phyloP scores from a whole-genome alignment of 2,113 vertebrate genomes.

The Sisor rabdophorus region DNA sequence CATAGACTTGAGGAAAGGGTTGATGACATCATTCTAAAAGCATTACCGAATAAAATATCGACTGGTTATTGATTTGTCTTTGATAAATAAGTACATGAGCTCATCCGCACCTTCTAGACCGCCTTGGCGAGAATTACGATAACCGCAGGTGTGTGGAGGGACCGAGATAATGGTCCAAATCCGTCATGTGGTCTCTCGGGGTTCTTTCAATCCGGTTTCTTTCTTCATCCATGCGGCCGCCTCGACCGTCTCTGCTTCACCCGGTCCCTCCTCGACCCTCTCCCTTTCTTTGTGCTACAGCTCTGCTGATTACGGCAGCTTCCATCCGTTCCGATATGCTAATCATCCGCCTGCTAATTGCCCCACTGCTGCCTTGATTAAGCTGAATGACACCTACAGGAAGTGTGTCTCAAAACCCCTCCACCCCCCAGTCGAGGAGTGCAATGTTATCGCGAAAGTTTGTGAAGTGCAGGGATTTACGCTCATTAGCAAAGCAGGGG shows the following conservation, averaged over 20 bases:
- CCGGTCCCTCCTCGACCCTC: background rate
- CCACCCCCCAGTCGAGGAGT: conserved; percentile 57
- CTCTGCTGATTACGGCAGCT: conserved; percentile 54
- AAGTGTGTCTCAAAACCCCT: conserved; percentile 60
- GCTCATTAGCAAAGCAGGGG: background rate
- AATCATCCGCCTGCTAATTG: conserved; percentile 62
- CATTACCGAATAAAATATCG: background rate
- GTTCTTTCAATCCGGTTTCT: background rate
- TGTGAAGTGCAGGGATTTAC: background rate
- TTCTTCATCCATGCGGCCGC: background rate
- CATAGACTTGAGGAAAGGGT: background rate
- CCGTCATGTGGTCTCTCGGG: background rate
- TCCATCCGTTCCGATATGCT: conserved; percentile 53
- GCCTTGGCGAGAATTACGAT: background rate
- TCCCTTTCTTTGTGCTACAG: conserved; percentile 34
- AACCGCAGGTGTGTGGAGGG: background rate
- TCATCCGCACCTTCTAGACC: no score
- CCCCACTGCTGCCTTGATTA: conserved; percentile 59
- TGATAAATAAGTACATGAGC: background rate
- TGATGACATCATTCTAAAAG: conserved; percentile 8
- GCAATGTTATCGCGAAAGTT: conserved; percentile 53
- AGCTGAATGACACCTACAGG: conserved; percentile 47
- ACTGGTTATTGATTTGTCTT: background rate
- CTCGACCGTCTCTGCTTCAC: background rate
- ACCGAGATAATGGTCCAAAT: background rate